Evolutionary conservation across 2,888 invertebrate species (phyloP).

Genomic region (Prosopocoilus inquinatus): DNA sequence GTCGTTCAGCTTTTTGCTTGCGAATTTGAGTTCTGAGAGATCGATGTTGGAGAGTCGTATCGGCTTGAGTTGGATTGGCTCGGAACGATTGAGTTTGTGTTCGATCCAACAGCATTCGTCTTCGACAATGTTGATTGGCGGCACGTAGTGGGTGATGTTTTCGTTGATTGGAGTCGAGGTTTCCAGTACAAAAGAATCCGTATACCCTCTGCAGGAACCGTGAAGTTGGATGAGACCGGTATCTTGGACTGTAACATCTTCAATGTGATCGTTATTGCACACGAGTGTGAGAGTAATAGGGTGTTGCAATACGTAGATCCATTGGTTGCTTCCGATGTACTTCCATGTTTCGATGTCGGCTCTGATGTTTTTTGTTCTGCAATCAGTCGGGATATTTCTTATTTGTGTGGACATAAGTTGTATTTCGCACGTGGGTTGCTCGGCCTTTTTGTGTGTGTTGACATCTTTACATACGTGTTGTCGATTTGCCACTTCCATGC

Average conservation of each 20-base stretch:
- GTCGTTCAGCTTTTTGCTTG: constrained; percentile 26
- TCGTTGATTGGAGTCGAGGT: constrained; percentile 8
- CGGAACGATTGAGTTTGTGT: constrained; percentile 9
- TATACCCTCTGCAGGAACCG: constrained; percentile 19
- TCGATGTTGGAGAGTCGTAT: constrained; percentile 23
- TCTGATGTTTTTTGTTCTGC: constrained; percentile 15
- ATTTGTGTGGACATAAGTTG: too few relatives aligned
- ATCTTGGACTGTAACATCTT: constrained; percentile 18
- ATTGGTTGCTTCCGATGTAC: constrained; percentile 17
- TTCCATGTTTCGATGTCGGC: constrained; percentile 23
- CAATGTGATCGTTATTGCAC: constrained; percentile 14
- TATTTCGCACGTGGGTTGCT: too few relatives aligned
- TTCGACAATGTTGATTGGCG: constrained; percentile 14
- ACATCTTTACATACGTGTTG: too few relatives aligned
- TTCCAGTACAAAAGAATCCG: constrained; percentile 16
- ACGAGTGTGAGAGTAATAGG: constrained; percentile 21
- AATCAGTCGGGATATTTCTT: too few relatives aligned
- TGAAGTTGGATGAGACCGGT: constrained; percentile 15
- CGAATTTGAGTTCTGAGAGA: constrained; percentile 23
- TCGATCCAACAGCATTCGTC: constrained; percentile 23
- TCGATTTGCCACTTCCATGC: too few relatives aligned
- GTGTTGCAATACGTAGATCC: constrained; percentile 20
- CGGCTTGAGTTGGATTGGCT: constrained; percentile 13
- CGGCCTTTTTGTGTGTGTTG: too few relatives aligned
- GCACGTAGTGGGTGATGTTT: constrained; percentile 14